These are phyloP conservation scores for Diplosoma virens DNA, from an alignment of 23 tunicate species.

Conservation along the genomic window DNA sequence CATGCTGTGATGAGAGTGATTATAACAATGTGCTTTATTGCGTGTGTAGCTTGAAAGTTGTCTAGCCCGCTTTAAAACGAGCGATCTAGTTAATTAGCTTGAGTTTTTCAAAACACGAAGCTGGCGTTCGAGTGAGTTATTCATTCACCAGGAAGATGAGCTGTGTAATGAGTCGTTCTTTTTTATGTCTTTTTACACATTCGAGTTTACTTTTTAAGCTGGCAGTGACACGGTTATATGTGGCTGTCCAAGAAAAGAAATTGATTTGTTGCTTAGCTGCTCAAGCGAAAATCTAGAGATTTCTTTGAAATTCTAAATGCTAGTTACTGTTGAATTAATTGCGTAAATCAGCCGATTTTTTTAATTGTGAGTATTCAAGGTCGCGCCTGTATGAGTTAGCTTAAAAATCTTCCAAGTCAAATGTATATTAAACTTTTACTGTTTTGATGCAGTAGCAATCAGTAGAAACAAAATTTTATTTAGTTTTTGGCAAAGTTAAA, in stretches of 20 bases:
- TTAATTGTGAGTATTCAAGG: too few species aligned
- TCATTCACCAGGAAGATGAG: not conserved
- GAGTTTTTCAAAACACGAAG: not conserved
- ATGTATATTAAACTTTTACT: not conserved
- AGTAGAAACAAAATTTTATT: not conserved
- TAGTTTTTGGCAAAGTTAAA: not conserved
- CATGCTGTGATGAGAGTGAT: too few species aligned
- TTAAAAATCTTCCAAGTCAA: too few species aligned
- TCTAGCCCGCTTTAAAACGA: not conserved
- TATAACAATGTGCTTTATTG: too few species aligned
- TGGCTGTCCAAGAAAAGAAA: too few species aligned
- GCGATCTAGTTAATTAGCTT: not conserved
- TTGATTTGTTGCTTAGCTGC: too few species aligned
- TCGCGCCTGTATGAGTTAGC: too few species aligned
- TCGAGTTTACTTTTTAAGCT: too few species aligned
- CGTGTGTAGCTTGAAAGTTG: not conserved
- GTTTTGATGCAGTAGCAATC: not conserved
- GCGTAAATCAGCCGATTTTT: too few species aligned
- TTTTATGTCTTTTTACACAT: not conserved
- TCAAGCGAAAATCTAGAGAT: too few species aligned
- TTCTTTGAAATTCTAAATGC: too few species aligned
- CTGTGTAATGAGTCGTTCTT: not conserved
- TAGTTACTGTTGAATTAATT: too few species aligned
- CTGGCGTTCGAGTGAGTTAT: not conserved
- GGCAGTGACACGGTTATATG: not conserved